Percentiles rank a stretch among this genome's conserved stretches.
phyloP scores from a whole-genome alignment of 2,113 vertebrate species.

The Erythrocercus mccallii region DNA sequence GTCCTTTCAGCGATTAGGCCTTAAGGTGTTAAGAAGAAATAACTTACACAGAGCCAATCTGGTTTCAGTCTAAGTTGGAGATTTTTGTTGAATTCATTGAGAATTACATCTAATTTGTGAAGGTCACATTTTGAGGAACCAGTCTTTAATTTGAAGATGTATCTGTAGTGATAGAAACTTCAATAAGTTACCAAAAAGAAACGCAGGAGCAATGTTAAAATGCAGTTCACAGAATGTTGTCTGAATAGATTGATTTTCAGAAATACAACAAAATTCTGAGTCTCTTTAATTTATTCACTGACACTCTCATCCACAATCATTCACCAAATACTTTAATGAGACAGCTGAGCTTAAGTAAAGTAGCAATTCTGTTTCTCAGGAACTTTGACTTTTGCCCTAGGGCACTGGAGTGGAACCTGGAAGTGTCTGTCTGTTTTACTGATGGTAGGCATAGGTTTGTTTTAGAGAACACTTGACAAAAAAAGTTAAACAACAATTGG shows the following conservation, averaged over 20 bases:
- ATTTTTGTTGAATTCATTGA: neutral
- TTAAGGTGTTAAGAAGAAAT: neutral
- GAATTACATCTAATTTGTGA: neutral
- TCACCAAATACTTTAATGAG: neutral
- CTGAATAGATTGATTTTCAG: neutral
- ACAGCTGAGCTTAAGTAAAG: neutral
- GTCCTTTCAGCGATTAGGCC: neutral
- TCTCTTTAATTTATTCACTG: neutral
- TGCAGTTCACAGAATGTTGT: neutral
- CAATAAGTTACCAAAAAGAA: neutral
- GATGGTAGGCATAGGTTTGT: neutral
- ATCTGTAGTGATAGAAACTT: neutral
- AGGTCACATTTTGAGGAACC: neutral
- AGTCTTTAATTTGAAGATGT: neutral
- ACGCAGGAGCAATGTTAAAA: neutral
- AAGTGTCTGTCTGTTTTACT: neutral
- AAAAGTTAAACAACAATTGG: neutral
- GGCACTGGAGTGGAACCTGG: neutral
- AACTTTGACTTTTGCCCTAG: neutral
- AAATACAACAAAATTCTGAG: neutral
- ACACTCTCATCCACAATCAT: neutral
- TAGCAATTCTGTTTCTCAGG: neutral
- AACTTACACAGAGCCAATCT: neutral
- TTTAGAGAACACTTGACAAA: neutral
- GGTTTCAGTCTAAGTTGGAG: neutral